Evolutionary conservation across 2,113 vertebrate genomes (phyloP), one percentile per base, ranked within the genome.

Genomic region (Callipepla californica): DNA sequence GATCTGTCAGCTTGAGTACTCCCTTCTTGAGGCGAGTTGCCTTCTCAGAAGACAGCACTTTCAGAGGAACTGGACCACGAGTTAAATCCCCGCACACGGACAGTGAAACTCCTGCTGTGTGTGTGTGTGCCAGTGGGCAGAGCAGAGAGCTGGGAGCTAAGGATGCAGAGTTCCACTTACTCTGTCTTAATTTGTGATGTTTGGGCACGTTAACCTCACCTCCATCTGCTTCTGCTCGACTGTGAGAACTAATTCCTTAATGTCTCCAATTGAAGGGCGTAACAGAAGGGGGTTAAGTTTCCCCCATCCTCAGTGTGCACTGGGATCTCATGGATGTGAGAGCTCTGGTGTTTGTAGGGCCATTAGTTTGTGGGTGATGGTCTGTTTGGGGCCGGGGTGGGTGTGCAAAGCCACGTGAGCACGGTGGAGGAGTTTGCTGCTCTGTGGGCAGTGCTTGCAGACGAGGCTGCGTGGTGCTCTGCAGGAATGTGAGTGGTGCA

Each of bases 1-100:
- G 8, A 6, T 55, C 44, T 32, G 73, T 38, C 73, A 67, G 79
- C 9, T 50, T 42, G 38, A 5, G 34, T 17, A 38, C 22, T 40
- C 66, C 58, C 42, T 40, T 75, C 91, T 65, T 13, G 55, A 30
- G 87, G 75, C 84, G 4, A 18, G 55, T 66, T 86, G 61, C 89
- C 78, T 80, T 73, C 58, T 21, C 76, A 67, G 61, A 26, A 76
- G 79, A 67, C 73, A 91, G 26, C 88, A 74, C 65, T 96, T 95
- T 61, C 92, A 85, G 90, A 95, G 88, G 73, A 89, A 44, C 90
- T 62, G 76, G 30, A 59, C 42, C 78, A 61, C 12, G 6, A 48
- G 73, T 79, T 30, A 26, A 74, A 63, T 11, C 74, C 32, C 18
- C 51, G 63, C 23, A 0, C 53, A 20, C n/a, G 73, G 34, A 15